Percentiles rank a stretch among this genome's conserved stretches.
These are phyloP conservation scores for Liposcelis brunnea DNA, from an alignment of 2,888 invertebrate genomes.

Conservation along the genomic window DNA sequence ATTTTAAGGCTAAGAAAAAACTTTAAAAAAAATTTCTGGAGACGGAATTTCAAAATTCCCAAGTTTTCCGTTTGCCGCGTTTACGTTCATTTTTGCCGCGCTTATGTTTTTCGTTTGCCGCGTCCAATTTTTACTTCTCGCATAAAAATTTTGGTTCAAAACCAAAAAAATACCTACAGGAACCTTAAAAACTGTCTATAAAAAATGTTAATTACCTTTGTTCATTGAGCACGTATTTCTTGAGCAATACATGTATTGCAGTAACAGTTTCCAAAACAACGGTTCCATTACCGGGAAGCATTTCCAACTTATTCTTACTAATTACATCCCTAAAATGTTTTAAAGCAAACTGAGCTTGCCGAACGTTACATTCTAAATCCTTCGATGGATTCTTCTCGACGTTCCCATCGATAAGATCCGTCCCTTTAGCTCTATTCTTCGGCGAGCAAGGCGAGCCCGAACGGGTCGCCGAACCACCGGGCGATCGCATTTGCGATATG, in stretches of 20 bases:
- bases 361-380: slow-evolving; percentile 57
- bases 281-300: slow-evolving; percentile 85
- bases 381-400: slow-evolving; percentile 35
- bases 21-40: too few species aligned
- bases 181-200: too few species aligned
- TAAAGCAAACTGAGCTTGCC: slow-evolving; percentile 54
- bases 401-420: not conserved
- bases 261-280: slow-evolving; percentile 85
- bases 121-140: too few species aligned
- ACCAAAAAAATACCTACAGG: too few species aligned
- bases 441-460: slow-evolving; percentile 24
- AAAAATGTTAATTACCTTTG: slow-evolving; percentile 30
- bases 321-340: slow-evolving; percentile 88
- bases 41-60: too few species aligned
- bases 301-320: slow-evolving; percentile 77
- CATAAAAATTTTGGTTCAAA: too few species aligned
- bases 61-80: too few species aligned
- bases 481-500: slow-evolving; percentile 77
- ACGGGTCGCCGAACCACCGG: slow-evolving; percentile 27
- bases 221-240: slow-evolving; percentile 32
- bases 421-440: slow-evolving; percentile 17
- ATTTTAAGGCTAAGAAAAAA: too few species aligned
- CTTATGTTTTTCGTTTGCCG: too few species aligned
- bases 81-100: too few species aligned
- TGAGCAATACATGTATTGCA: slow-evolving; percentile 53